Evolutionary conservation across 1,140 invertebrate genomes (phyloP), one percentile per base, ranked within the genome.

Genomic region (Teleopsis dalmanni): DNA sequence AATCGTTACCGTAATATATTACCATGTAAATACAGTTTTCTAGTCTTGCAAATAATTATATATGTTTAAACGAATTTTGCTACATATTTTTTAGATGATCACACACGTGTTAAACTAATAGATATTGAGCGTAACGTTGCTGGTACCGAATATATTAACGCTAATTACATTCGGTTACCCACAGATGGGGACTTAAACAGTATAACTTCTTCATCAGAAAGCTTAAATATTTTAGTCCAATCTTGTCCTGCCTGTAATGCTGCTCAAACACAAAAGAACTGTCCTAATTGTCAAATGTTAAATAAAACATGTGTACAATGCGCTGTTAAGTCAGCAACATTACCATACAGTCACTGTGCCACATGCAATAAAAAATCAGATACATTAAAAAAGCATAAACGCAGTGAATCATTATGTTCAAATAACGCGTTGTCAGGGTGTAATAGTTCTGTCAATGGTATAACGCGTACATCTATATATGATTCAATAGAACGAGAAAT

Each of bases 1-100:
- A 99, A 99, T 76, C 78, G 96, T 72, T 99, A 98, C 70, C 96
- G 97, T 75, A 99, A 99, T 76, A 98, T 99, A 67, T 81, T 99
- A 67, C 96, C 96, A 53, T 99, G n/a, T n/a, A n/a, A n/a, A n/a
- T n/a, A n/a, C n/a, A n/a, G n/a, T n/a, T n/a, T n/a, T n/a, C n/a
- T n/a, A n/a, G n/a, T n/a, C n/a, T n/a, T n/a, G n/a, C n/a, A n/a
- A n/a, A n/a, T n/a, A n/a, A n/a, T n/a, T n/a, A n/a, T n/a, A n/a
- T n/a, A n/a, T n/a, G n/a, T n/a, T n/a, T n/a, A n/a, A n/a, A n/a
- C n/a, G n/a, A n/a, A n/a, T n/a, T n/a, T n/a, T n/a, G n/a, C n/a
- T n/a, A n/a, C n/a, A n/a, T n/a, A n/a, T n/a, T n/a, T n/a, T n/a
- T n/a, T n/a, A n/a, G n/a, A 97, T 77, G 95, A 98, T 73, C 89